Base-by-base conservation (phyloP, 2,797 vertebrate species). In the Catharus ustulatus region DNA sequence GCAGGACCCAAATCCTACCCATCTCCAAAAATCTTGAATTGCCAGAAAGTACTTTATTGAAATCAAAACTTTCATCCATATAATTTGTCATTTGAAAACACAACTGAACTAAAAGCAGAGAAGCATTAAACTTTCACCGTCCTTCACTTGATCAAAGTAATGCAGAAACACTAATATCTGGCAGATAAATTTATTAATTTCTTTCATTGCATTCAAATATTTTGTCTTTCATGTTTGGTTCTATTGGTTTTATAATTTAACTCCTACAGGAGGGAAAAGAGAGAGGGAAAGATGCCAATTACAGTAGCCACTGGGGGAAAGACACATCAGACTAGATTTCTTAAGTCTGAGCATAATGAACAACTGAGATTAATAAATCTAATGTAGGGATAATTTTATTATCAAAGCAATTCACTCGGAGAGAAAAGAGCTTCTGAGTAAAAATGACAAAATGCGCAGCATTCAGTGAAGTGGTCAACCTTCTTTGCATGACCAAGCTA, bases 381-480 rank as follows among this genome's bases (percentile, higher is more conserved):
- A 76, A 51, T 74, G 20, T 29, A 83, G 59, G 59, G 79, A 59
- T 90, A 80, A 91, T 93, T 90, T 94, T 90, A 40, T 85, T 90
- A 84, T 40, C 59, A 73, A 68, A 68, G 51, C 48, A 92, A 34
- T 82, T 94, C 36, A 75, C 15, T 84, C 0, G 0, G 48, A 78
- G 32, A 76, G 32, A 48, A 67, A 93, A 74, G 46, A 75, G 15
- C 57, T 96, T 66, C 61, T 90, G 75, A 91, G 13, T 57, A 48
- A 84, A 75, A 94, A 43, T 55, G 26, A 43, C 29, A 89, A 83
- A 91, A 68, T 3, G 1, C 38, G 43, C 22, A 62, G 54, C 34
- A 58, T 15, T 46, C n/a, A 42, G 19, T 46, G 89, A 51, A 79
- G 26, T 63, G 74, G 51, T 15, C 32, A 80, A 17, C 52, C 89